phyloP scores from a whole-genome alignment of 1,140 invertebrate species.

The Homarus americanus region DNA sequence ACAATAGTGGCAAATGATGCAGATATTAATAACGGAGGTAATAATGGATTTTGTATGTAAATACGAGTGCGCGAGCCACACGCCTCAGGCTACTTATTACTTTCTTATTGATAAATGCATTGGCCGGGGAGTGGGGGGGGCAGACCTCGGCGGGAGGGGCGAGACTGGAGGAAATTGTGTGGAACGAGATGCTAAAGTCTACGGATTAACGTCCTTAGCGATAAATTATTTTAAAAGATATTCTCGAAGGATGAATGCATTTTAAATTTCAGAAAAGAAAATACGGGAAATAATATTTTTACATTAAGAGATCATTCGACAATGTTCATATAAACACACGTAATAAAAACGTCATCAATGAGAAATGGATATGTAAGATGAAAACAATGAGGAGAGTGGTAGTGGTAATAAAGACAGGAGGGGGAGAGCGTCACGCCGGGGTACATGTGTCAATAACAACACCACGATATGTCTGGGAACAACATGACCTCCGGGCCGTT shows the following conservation, averaged over 20 bases:
- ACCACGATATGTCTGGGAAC: no score
- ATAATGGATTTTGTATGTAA: conserved; percentile 62
- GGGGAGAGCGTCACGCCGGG: no score
- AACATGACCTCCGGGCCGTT: no score
- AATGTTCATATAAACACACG: no score
- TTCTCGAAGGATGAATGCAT: not conserved
- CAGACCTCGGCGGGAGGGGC: not conserved
- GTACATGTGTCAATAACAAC: no score
- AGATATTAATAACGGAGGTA: conserved; percentile 56
- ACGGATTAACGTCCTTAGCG: no score
- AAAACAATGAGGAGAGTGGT: no score
- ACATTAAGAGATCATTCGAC: no score
- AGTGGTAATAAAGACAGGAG: no score
- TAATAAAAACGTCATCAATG: no score
- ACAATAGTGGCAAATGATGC: conserved; percentile 56
- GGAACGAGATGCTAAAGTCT: not conserved
- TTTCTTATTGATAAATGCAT: conserved; percentile 36
- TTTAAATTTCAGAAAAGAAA: not conserved
- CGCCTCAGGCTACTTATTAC: conserved; percentile 39
- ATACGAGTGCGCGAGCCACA: conserved; percentile 22
- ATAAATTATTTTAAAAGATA: no score
- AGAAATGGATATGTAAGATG: no score
- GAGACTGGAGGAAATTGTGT: not conserved
- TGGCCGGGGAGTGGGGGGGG: not conserved
- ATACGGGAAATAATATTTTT: not conserved